Conservation (phyloP, 2,797 vertebrate genomes). For the Atherinosoma microstoma region DNA sequence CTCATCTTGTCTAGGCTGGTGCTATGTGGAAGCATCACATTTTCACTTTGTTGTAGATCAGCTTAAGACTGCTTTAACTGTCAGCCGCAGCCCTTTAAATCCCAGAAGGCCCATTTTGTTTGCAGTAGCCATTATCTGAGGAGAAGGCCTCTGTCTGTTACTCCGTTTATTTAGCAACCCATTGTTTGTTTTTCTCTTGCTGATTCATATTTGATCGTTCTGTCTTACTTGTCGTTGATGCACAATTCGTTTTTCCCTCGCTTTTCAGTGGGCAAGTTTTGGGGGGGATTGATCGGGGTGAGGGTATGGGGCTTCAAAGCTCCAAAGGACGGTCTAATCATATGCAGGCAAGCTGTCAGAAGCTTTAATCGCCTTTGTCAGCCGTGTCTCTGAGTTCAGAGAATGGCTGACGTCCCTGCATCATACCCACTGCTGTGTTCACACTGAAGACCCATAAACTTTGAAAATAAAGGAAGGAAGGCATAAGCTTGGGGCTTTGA, state of each 20-base stretch:
- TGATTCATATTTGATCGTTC: constrained; percentile 64
- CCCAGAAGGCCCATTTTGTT: constrained; percentile 72
- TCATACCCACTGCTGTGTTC: constrained; percentile 55
- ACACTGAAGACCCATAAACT: constrained; percentile 56
- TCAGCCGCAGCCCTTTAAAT: constrained; percentile 72
- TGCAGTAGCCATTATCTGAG: constrained; percentile 70
- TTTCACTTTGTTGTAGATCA: constrained; percentile 78
- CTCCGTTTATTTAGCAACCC: constrained; percentile 68
- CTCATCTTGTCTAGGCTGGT: constrained; percentile 64
- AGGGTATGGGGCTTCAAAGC: constrained; percentile 55
- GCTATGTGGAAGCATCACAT: constrained; percentile 66
- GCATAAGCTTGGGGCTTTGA: constrained; percentile 60
- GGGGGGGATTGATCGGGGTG: constrained; percentile 28
- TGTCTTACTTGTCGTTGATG: constrained; percentile 52
- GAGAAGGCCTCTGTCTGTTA: constrained; percentile 64
- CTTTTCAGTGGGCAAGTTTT: constrained; percentile 43
- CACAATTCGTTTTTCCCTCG: constrained; percentile 37
- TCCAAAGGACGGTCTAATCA: constrained; percentile 66
- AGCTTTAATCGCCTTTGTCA: constrained; percentile 76
- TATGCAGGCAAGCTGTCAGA: constrained; percentile 63
- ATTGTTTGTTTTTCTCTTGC: constrained; percentile 71
- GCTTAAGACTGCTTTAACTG: constrained; percentile 74
- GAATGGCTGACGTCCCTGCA: constrained; percentile 54
- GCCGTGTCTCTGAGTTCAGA: constrained; percentile 69
- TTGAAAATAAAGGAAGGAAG: constrained; percentile 65